Conservation (phyloP, 2,113 vertebrate genomes). For the Ophthalmolycus amberensis region DNA sequence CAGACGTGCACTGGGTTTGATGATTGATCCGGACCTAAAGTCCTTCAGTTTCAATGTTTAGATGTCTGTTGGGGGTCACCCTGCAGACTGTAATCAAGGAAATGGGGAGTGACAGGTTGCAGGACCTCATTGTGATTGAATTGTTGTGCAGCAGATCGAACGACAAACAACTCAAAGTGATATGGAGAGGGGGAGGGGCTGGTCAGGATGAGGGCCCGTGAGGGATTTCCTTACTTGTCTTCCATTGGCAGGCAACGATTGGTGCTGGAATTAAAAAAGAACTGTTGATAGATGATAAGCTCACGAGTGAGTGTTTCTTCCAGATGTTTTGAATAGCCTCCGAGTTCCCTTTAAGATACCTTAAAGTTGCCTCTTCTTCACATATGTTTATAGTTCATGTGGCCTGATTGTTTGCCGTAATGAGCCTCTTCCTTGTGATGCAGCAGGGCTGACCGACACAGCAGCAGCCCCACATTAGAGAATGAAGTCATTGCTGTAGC, state of each 20-base stretch:
- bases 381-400: constrained; percentile 57
- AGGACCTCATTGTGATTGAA: constrained; percentile 53
- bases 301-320: not conserved
- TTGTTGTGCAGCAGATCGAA: constrained; percentile 23
- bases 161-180: constrained; percentile 22
- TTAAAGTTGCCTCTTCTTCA: constrained; percentile 16
- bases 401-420: constrained; percentile 39
- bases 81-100: constrained; percentile 58
- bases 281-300: not conserved
- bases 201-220: not conserved
- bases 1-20: constrained; percentile 15
- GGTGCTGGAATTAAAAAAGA: constrained; percentile 8
- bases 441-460: constrained; percentile 31
- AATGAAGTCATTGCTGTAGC: constrained; percentile 47
- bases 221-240: not conserved
- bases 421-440: constrained; percentile 39
- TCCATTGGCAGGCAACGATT: not conserved
- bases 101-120: constrained; percentile 55
- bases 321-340: not conserved
- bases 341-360: constrained; percentile 5
- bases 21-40: constrained; percentile 69
- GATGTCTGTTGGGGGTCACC: constrained; percentile 43
- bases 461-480: constrained; percentile 30
- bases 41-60: constrained; percentile 41
- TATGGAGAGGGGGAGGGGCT: not conserved